These are phyloP conservation scores for Itoplectis maculator DNA, from an alignment of 2,888 invertebrate species.

Conservation along the genomic window DNA sequence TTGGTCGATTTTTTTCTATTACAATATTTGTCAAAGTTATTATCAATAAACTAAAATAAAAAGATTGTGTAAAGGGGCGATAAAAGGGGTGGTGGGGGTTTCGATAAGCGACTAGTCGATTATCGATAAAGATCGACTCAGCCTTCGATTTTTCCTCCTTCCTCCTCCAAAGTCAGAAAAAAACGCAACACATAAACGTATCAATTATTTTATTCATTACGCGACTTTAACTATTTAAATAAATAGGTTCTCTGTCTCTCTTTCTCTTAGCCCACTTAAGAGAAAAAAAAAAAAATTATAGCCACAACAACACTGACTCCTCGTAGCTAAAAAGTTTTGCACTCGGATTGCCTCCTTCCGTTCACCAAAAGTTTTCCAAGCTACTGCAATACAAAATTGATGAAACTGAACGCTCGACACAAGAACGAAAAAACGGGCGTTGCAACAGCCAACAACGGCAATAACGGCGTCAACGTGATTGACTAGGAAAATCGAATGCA, in stretches of 20 bases:
- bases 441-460: background rate
- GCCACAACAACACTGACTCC: conserved; percentile 2
- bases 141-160: no score
- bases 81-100: no score
- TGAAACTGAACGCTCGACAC: no score
- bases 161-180: background rate
- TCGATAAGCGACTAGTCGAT: no score
- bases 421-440: no score
- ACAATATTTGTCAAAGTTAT: no score
- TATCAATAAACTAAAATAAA: no score
- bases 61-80: no score
- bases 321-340: background rate
- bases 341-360: background rate
- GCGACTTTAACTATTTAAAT: conserved; percentile 11
- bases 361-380: background rate
- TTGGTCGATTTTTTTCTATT: no score
- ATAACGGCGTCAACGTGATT: background rate
- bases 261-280: background rate
- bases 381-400: no score
- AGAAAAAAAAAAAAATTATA: background rate
- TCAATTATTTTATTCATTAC: conserved; percentile 25
- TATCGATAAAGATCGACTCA: no score
- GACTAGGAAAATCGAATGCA: conserved; percentile 13
- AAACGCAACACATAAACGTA: background rate
- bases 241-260: conserved; percentile 5